phyloP scores from a whole-genome alignment of 2,797 vertebrate genomes.

The Poeciliopsis paucimaculata region DNA sequence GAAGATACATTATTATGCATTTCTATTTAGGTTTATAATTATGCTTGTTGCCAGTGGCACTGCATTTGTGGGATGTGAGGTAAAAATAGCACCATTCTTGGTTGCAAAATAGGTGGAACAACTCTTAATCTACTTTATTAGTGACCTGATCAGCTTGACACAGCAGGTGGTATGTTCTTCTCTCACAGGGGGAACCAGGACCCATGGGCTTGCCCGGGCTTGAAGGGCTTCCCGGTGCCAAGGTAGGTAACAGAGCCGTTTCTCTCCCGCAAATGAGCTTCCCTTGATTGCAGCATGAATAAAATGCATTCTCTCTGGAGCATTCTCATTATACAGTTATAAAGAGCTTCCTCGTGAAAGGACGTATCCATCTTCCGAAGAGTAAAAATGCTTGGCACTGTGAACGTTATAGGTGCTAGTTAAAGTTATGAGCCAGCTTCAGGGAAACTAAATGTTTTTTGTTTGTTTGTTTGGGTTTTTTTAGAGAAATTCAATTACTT shows the following conservation, averaged over 20 bases:
- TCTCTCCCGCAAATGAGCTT: constrained; percentile 26
- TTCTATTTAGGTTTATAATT: constrained; percentile 25
- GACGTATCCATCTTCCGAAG: constrained; percentile 12
- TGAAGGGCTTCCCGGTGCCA: constrained; percentile 93
- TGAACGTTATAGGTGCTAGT: constrained; percentile 1
- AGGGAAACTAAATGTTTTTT: constrained; percentile 8
- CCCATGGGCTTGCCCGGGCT: constrained; percentile 95
- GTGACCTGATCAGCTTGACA: constrained; percentile 31
- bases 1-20: constrained; percentile 16
- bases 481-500: constrained; percentile 25
- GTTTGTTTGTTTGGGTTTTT: neutral
- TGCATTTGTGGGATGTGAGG: constrained; percentile 12
- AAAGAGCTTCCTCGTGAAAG: constrained; percentile 15
- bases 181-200: constrained; percentile 90
- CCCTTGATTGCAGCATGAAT: constrained; percentile 33
- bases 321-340: constrained; percentile 22
- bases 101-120: constrained; percentile 6
- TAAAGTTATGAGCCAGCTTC: constrained; percentile 17
- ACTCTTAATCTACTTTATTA: constrained; percentile 11
- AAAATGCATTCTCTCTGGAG: neutral
- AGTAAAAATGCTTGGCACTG: constrained; percentile 4
- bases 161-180: constrained; percentile 53
- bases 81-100: constrained; percentile 22
- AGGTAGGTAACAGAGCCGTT: constrained; percentile 80
- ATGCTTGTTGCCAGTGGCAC: constrained; percentile 13